These are phyloP conservation scores for Acromyrmex heyeri DNA, from an alignment of 1,140 invertebrate genomes.

Conservation along the genomic window DNA sequence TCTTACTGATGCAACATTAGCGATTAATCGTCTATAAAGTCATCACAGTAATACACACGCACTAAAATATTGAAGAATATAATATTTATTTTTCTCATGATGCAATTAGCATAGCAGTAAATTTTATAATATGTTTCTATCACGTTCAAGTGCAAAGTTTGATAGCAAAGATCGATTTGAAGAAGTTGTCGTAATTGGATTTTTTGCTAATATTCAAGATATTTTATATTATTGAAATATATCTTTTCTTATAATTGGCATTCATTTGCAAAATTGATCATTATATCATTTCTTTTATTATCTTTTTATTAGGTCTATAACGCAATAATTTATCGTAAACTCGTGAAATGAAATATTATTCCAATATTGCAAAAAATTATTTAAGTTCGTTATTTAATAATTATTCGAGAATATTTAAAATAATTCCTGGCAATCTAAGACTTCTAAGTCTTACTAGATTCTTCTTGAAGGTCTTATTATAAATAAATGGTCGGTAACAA, in stretches of 20 bases:
- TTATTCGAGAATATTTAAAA: background rate
- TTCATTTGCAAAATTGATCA: background rate
- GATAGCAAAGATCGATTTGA: background rate
- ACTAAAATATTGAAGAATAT: background rate
- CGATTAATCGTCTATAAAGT: background rate
- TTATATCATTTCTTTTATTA: background rate
- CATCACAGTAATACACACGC: background rate
- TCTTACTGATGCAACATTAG: background rate
- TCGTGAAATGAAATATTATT: background rate
- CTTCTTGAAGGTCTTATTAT: background rate
- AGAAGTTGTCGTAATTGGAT: background rate
- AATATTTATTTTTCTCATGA: conserved; percentile 10
- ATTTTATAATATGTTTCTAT: background rate
- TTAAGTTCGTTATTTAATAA: background rate
- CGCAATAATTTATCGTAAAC: background rate
- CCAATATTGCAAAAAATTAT: background rate
- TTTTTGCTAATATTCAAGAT: background rate
- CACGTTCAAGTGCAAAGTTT: background rate
- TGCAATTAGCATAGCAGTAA: background rate
- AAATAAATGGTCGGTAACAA: background rate
- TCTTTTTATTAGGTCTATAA: background rate
- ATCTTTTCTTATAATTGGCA: background rate
- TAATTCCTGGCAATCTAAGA: background rate
- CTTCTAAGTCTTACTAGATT: background rate
- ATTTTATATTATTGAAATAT: background rate